Conservation (phyloP, 2,888 invertebrate species). For the Sesamia inferens region DNA sequence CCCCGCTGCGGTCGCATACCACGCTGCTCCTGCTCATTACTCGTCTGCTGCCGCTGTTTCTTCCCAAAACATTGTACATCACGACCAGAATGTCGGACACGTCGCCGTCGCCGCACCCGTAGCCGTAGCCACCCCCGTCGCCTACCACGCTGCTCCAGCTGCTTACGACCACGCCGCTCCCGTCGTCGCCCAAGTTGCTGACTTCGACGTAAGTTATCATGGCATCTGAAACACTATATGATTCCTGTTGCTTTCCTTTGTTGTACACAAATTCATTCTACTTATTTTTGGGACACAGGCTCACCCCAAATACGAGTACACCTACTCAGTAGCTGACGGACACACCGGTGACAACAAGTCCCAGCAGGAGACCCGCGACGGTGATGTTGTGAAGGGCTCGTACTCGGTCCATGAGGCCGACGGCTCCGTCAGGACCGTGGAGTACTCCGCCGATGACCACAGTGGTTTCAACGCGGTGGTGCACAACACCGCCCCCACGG, state of each 20-base stretch:
- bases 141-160: conserved; percentile 49
- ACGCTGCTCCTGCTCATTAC: conserved; percentile 73
- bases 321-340: conserved; percentile 84
- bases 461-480: conserved; percentile 81
- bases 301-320: conserved; percentile 85
- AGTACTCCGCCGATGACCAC: conserved; percentile 86
- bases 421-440: conserved; percentile 87
- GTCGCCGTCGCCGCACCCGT: conserved; percentile 62
- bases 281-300: conserved; percentile 71
- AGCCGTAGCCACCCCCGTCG: conserved; percentile 65
- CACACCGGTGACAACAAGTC: conserved; percentile 88
- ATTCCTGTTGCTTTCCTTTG: background rate
- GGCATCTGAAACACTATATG: accelerated
- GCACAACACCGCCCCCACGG: conserved; percentile 67
- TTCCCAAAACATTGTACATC: conserved; percentile 77
- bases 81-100: conserved; percentile 70
- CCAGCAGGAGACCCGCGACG: conserved; percentile 85
- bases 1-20: conserved; percentile 45
- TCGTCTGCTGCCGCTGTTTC: conserved; percentile 75
- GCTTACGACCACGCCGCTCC: conserved; percentile 76
- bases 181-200: conserved; percentile 65
- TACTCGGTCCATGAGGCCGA: conserved; percentile 88
- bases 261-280: conserved; percentile 64
- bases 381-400: conserved; percentile 89
- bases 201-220: conserved; percentile 44